Evolutionary conservation across 2,113 vertebrate species (phyloP).

Genomic region (Microcebus jonahi): DNA sequence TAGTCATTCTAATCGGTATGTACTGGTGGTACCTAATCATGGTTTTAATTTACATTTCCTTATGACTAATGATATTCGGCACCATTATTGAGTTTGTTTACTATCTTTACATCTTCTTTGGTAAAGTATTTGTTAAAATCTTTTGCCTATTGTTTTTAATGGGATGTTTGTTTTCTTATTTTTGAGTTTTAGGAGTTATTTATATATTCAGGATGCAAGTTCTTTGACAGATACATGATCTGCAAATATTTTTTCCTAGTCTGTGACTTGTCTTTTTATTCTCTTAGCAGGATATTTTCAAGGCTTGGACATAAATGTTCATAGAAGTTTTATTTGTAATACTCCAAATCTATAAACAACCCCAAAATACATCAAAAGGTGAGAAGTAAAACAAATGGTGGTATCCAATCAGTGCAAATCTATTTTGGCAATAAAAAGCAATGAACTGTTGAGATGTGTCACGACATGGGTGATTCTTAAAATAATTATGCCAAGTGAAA

Average conservation of each 20-base stretch:
- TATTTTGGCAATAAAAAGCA: background rate
- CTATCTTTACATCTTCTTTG: background rate
- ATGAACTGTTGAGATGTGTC: background rate
- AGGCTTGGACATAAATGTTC: background rate
- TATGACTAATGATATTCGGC: background rate
- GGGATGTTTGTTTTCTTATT: background rate
- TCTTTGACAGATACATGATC: background rate
- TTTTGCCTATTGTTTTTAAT: background rate
- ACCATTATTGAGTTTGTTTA: background rate
- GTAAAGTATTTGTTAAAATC: background rate
- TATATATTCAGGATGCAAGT: background rate
- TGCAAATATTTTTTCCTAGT: background rate
- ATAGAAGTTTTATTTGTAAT: background rate
- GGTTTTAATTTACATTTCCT: background rate
- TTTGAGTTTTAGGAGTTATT: background rate
- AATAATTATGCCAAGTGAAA: background rate
- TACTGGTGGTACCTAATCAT: background rate
- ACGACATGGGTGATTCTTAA: background rate
- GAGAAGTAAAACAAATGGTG: background rate
- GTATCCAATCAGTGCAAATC: background rate
- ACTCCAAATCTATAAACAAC: background rate
- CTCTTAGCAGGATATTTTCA: background rate
- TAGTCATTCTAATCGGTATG: background rate
- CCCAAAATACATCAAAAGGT: background rate
- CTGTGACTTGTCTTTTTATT: background rate